Percentiles rank a stretch among this genome's conserved stretches.
Conservation (phyloP, 2,888 invertebrate species). For the Cephus pygmeus region DNA sequence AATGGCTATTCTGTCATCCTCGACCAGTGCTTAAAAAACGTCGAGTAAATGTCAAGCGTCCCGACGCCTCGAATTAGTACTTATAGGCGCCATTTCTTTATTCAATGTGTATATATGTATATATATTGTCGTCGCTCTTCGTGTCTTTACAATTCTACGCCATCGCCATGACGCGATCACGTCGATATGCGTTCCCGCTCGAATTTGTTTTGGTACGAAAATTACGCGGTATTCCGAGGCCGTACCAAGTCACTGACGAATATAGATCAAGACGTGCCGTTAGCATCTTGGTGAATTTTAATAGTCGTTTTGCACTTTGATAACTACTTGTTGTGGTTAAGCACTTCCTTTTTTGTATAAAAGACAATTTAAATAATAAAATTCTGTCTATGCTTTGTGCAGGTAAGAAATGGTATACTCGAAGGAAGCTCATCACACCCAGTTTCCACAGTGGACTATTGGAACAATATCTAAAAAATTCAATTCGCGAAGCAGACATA, state of each 20-base stretch:
- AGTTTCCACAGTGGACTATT: conserved; percentile 58
- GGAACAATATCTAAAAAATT: conserved; percentile 49
- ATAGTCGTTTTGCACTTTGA: not conserved
- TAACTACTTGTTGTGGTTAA: not conserved
- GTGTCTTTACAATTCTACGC: not conserved
- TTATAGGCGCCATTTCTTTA: not conserved
- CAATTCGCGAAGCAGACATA: conserved; percentile 43
- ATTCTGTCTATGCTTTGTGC: not conserved
- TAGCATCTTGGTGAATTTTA: not conserved
- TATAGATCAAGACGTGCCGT: not conserved
- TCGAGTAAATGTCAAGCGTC: not conserved
- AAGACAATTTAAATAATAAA: not conserved
- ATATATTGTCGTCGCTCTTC: not conserved
- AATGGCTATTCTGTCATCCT: not conserved
- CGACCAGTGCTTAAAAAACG: not conserved
- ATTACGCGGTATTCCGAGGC: not conserved
- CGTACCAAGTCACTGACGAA: not conserved
- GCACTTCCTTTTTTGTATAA: not conserved
- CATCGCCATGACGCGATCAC: not conserved
- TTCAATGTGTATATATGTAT: not conserved
- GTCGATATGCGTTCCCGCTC: not conserved
- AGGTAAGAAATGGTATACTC: conserved; percentile 56
- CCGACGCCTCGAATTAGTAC: not conserved
- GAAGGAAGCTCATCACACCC: conserved; percentile 61
- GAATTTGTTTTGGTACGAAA: not conserved